Evolutionary conservation across 2,888 invertebrate species (phyloP).

Genomic region (Polydrusus cervinus): DNA sequence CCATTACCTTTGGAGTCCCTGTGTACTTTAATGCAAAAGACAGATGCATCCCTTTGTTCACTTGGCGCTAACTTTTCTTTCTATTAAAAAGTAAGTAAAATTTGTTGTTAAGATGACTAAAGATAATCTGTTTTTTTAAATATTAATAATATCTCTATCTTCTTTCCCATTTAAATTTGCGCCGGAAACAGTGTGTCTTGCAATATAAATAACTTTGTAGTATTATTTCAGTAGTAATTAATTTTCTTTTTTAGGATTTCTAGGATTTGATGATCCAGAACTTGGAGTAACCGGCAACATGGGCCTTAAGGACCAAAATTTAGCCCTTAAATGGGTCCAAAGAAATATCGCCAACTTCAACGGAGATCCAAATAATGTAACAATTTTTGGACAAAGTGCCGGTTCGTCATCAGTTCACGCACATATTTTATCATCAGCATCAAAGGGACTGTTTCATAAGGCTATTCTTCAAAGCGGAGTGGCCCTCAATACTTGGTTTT

Average conservation of each 20-base stretch:
- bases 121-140: no score
- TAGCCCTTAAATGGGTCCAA: conserved; percentile 73
- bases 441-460: conserved; percentile 61
- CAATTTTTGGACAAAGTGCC: conserved; percentile 59
- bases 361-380: conserved; percentile 73
- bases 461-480: conserved; percentile 64
- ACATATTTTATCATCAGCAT: conserved; percentile 43
- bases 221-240: not conserved
- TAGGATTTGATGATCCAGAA: conserved; percentile 40
- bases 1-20: no score
- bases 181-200: no score
- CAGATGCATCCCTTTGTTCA: no score
- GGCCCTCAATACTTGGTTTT: conserved; percentile 58
- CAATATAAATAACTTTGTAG: not conserved
- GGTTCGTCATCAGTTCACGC: conserved; percentile 45
- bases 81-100: no score
- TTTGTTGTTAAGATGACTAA: no score
- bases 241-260: conserved; percentile 40
- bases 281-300: conserved; percentile 71
- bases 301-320: conserved; percentile 72
- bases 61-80: no score
- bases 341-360: conserved; percentile 71
- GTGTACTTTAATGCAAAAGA: no score
- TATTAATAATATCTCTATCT: no score
- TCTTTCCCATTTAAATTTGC: no score